Percentiles rank a stretch among this genome's conserved stretches.
phyloP scores from a whole-genome alignment of 2,888 invertebrate genomes.

The Phanerotoma sp. region DNA sequence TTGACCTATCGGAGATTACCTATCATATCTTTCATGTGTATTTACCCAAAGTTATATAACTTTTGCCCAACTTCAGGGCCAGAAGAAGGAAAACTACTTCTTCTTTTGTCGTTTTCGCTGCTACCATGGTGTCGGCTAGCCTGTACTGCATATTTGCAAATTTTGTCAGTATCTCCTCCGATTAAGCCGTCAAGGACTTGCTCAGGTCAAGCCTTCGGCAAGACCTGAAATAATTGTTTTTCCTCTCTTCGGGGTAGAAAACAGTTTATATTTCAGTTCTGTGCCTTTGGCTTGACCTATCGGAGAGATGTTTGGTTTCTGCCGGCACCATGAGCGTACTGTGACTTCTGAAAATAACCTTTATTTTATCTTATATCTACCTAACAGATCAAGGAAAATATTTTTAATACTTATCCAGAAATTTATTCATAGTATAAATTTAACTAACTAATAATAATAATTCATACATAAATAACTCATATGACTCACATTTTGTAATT shows the following conservation, averaged over 20 bases:
- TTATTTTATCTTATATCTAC: background rate
- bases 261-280: constrained; percentile 1
- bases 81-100: background rate
- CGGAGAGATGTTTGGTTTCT: background rate
- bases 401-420: background rate
- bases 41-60: background rate
- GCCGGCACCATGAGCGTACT: background rate
- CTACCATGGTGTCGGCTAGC: no score
- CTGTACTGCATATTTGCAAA: no score
- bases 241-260: constrained; percentile 3
- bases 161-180: no score
- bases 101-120: background rate
- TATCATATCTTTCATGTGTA: background rate
- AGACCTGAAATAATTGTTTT: no score
- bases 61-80: background rate
- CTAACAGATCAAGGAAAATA: background rate
- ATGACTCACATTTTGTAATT: no score
- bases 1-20: constrained; percentile 13
- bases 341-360: background rate
- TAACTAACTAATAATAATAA: no score
- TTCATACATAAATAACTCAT: no score
- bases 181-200: no score
- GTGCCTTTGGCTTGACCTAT: background rate
- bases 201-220: no score
- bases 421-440: background rate